phyloP scores from a whole-genome alignment of 2,113 vertebrate species.

The human (Homo sapiens) region GRCh38 chr9:11357001-11357500 shows the following conservation, averaged over 20 bases:
- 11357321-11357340: not conserved
- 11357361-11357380: not conserved
- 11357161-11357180: not conserved
- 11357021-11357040: not conserved
- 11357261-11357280: not conserved
- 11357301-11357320: not conserved
- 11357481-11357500: not conserved
- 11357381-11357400: not conserved
- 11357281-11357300: not conserved
- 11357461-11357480: not conserved
- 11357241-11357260: not conserved
- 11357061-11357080: not conserved
- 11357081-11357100: not conserved
- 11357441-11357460: not conserved
- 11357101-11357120: not conserved
- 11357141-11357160: not conserved
- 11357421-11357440: not conserved
- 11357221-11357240: not conserved
- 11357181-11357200: not conserved
- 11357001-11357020: not conserved
- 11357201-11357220: not conserved
- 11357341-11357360: not conserved
- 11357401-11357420: not conserved
- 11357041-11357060: not conserved
- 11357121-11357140: not conserved